Conservation (phyloP, 2,888 invertebrate species). For the Mesopsocus fuscifrons region DNA sequence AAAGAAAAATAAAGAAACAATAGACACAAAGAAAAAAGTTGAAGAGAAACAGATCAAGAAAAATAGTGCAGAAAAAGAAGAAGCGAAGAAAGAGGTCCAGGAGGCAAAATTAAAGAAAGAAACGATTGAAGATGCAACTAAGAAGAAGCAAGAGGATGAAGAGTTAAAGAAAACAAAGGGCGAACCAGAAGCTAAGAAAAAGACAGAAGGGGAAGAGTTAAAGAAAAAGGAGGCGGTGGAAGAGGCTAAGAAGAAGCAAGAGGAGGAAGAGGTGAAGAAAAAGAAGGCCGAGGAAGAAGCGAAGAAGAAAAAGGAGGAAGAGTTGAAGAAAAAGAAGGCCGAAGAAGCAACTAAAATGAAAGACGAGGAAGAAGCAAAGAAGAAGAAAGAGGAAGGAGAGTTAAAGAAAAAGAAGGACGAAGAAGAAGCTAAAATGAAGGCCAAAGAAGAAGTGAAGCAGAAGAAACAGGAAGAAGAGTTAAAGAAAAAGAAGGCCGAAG, state of each 20-base stretch:
- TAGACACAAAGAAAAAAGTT: too few relatives aligned
- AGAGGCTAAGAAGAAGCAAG: constrained; percentile 9
- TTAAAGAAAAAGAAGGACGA: constrained; percentile 16
- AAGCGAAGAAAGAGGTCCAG: constrained; percentile 11
- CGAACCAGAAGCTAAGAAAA: not conserved
- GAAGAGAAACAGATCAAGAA: constrained; percentile 9
- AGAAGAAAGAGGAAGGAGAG: constrained; percentile 13
- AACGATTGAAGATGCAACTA: constrained; percentile 11
- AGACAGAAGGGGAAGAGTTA: not conserved
- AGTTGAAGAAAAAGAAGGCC: constrained; percentile 16
- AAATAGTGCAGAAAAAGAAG: constrained; percentile 5
- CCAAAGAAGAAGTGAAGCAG: constrained; percentile 15
- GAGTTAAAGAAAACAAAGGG: constrained; percentile 5
- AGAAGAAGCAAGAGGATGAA: constrained; percentile 9
- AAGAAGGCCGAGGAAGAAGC: constrained; percentile 14
- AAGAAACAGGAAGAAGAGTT: constrained; percentile 12
- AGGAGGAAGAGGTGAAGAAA: constrained; percentile 7
- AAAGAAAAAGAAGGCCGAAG: constrained; percentile 12
- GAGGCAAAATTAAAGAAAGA: constrained; percentile 12
- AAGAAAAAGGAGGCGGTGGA: not conserved
- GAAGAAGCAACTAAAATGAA: constrained; percentile 17
- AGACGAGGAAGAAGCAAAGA: constrained; percentile 16
- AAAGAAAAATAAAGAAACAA: too few relatives aligned
- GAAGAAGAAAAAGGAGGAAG: constrained; percentile 14
- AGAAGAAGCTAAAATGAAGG: constrained; percentile 13